These are phyloP conservation scores for Sympetrum striolatum DNA, from an alignment of 2,888 invertebrate genomes.

Conservation along the genomic window DNA sequence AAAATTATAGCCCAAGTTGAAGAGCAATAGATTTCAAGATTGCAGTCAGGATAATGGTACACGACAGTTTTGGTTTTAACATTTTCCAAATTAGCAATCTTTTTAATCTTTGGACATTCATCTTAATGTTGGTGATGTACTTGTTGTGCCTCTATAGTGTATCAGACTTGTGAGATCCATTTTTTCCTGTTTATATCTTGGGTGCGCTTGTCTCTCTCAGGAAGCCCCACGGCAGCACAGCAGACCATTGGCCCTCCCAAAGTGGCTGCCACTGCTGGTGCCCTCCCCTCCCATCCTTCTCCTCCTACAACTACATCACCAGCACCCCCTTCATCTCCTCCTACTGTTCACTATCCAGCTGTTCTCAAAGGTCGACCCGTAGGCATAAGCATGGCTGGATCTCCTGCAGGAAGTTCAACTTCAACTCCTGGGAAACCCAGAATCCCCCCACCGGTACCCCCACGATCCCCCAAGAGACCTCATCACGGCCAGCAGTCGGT, in stretches of 20 bases:
- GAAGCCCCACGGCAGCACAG: constrained; percentile 22
- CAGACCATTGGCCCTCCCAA: constrained; percentile 20
- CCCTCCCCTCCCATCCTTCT: constrained; percentile 10
- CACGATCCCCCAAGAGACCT: constrained; percentile 71
- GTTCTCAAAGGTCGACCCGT: constrained; percentile 70
- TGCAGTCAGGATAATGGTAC: neutral
- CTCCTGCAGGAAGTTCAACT: constrained; percentile 52
- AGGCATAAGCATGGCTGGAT: constrained; percentile 48
- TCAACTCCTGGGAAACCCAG: constrained; percentile 66
- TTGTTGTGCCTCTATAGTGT: neutral
- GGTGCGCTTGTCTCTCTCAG: constrained; percentile 13
- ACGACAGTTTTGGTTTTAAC: too few relatives aligned
- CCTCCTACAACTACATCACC: constrained; percentile 48
- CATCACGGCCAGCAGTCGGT: constrained; percentile 35
- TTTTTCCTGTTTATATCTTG: neutral
- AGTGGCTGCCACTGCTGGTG: constrained; percentile 8
- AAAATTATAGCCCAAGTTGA: too few relatives aligned
- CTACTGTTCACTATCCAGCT: constrained; percentile 70
- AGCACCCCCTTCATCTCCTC: constrained; percentile 49
- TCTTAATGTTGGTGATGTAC: neutral
- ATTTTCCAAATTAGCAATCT: too few relatives aligned
- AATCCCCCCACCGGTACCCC: constrained; percentile 88
- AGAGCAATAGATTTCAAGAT: neutral
- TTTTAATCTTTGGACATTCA: too few relatives aligned
- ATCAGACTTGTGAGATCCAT: neutral